phyloP scores from a whole-genome alignment of 23 tunicate genomes.

The Botrylloides violaceus region DNA sequence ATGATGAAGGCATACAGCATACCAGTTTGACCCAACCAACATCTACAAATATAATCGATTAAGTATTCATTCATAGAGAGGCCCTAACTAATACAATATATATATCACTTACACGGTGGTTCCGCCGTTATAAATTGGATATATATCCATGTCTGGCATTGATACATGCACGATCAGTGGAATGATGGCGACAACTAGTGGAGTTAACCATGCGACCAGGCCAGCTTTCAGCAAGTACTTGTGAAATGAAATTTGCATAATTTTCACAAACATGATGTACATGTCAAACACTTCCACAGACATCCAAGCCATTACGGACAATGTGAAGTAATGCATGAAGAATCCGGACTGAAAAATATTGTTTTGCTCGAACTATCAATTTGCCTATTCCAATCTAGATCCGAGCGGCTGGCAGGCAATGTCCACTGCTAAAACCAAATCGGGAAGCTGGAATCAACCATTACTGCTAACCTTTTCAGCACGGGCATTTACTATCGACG shows the following conservation, averaged over 20 bases:
- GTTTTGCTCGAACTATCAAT: too few species aligned
- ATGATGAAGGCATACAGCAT: slow-evolving; percentile 57
- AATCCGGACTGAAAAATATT: slow-evolving; percentile 71
- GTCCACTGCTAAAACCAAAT: too few species aligned
- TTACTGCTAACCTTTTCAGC: too few species aligned
- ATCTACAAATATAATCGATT: slow-evolving; percentile 16
- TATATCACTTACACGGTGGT: slow-evolving; percentile 37
- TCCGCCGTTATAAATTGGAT: slow-evolving; percentile 52
- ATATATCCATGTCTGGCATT: slow-evolving; percentile 23
- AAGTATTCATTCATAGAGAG: neutral
- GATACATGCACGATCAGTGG: slow-evolving; percentile 55
- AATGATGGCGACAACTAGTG: slow-evolving; percentile 35
- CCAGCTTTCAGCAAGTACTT: slow-evolving; percentile 42
- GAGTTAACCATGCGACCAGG: slow-evolving; percentile 64
- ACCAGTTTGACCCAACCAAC: slow-evolving; percentile 41
- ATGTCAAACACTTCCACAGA: slow-evolving; percentile 73
- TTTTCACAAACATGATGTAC: slow-evolving; percentile 80
- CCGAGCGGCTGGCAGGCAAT: too few species aligned
- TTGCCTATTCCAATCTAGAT: too few species aligned
- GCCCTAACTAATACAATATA: neutral
- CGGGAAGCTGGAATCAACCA: too few species aligned
- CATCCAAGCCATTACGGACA: slow-evolving; percentile 82
- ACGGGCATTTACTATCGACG: too few species aligned
- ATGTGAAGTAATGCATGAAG: slow-evolving; percentile 61
- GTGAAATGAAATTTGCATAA: slow-evolving; percentile 32